Percentiles rank a stretch among this genome's conserved stretches.
Conservation (phyloP, 2,888 invertebrate genomes). For the Leptopilina drosophilae region DNA sequence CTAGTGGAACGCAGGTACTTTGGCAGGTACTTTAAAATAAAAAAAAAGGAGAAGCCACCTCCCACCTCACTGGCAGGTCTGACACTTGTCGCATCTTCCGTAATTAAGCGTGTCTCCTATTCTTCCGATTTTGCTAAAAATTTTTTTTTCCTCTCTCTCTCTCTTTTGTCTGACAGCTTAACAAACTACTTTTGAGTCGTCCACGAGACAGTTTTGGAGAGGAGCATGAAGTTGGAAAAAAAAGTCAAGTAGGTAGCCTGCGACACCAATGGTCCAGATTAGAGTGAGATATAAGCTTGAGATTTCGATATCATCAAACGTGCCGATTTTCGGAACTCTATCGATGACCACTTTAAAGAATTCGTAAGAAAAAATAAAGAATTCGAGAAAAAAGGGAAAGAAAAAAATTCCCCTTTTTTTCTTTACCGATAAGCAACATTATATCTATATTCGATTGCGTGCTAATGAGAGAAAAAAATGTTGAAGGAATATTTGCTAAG, state of each 20-base stretch:
- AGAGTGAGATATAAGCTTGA: slow-evolving; percentile 56
- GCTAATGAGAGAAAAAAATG: too few relatives aligned
- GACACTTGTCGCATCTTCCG: slow-evolving; percentile 64
- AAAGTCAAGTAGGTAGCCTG: slow-evolving; percentile 57
- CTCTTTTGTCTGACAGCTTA: slow-evolving; percentile 38
- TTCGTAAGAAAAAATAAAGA: background rate
- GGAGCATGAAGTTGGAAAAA: slow-evolving; percentile 7
- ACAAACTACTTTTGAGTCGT: slow-evolving; percentile 48
- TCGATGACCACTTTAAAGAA: slow-evolving; percentile 1
- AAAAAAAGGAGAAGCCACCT: slow-evolving; percentile 41
- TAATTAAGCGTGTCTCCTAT: slow-evolving; percentile 69
- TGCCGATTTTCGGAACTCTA: slow-evolving; percentile 54
- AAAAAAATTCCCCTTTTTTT: too few relatives aligned
- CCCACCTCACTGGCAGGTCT: slow-evolving; percentile 45
- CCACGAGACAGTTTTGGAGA: background rate
- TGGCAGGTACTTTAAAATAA: slow-evolving; percentile 16
- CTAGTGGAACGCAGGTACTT: slow-evolving; percentile 53
- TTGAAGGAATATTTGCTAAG: too few relatives aligned
- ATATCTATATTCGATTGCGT: too few relatives aligned
- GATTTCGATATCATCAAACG: slow-evolving; percentile 64
- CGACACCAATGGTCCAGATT: slow-evolving; percentile 57
- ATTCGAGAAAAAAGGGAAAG: too few relatives aligned
- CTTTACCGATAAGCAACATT: too few relatives aligned
- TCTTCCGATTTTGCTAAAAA: slow-evolving; percentile 51
- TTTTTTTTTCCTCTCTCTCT: slow-evolving; percentile 25